Percentiles rank a stretch among this genome's conserved stretches.
phyloP scores from a whole-genome alignment of 2,888 invertebrate genomes.

The Drosophila meridiana region DNA sequence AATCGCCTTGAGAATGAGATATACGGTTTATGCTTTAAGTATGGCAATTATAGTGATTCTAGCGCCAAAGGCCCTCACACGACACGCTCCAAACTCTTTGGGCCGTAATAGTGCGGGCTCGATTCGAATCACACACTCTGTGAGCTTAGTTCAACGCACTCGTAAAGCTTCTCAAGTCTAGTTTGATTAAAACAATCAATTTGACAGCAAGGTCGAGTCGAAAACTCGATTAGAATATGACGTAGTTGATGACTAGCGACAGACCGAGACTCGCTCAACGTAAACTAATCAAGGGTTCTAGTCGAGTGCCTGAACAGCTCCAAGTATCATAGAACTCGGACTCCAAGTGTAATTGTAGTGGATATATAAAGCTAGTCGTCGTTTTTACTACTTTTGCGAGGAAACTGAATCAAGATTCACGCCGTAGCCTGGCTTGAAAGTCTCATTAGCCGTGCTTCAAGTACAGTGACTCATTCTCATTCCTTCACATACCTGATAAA shows the following conservation, averaged over 20 bases:
- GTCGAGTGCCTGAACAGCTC: not conserved
- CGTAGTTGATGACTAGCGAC: not conserved
- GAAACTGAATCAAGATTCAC: not conserved
- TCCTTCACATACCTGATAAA: not conserved
- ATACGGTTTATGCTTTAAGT: slow-evolving; percentile 1
- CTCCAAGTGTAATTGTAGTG: not conserved
- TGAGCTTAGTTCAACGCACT: slow-evolving; percentile 56
- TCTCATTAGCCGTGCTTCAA: no score
- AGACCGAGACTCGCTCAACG: not conserved
- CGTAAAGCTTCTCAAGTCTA: slow-evolving; percentile 55
- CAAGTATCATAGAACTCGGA: not conserved
- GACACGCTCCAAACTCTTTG: slow-evolving; percentile 16
- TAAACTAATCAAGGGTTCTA: not conserved
- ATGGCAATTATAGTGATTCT: slow-evolving; percentile 6
- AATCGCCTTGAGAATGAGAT: slow-evolving; percentile 46
- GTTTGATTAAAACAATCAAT: slow-evolving; percentile 60
- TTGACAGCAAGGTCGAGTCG: slow-evolving; percentile 50
- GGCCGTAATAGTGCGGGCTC: slow-evolving; percentile 4
- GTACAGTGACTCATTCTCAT: not conserved
- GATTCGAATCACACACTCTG: slow-evolving; percentile 8
- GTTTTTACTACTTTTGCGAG: no score
- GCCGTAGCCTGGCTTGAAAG: no score
- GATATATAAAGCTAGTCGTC: no score
- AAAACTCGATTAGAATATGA: slow-evolving; percentile 12
- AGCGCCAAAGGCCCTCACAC: slow-evolving; percentile 16